These are phyloP conservation scores for Phalacrocorax brasilianus DNA, from an alignment of 2,113 vertebrate species.

Conservation along the genomic window DNA sequence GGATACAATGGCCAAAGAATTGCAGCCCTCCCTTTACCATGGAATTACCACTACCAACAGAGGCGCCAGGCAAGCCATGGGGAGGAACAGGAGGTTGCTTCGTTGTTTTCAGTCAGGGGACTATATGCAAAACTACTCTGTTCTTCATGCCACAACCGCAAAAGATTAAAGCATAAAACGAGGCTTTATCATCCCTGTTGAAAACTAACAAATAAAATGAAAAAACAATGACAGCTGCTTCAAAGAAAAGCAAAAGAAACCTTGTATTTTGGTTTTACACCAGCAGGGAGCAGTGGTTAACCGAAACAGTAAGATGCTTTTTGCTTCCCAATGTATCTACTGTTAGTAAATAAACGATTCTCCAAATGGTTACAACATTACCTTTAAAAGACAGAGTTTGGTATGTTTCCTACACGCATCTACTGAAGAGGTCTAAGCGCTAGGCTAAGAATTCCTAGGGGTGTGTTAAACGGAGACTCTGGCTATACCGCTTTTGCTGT, in stretches of 20 bases:
- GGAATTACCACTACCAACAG: fast-evolving
- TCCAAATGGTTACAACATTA: not conserved
- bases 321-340: not conserved
- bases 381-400: fast-evolving
- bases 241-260: not conserved
- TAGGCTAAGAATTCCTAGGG: not conserved
- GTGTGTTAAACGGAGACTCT: not conserved
- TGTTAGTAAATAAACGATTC: not conserved
- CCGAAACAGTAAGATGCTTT: not conserved
- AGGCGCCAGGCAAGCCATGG: not conserved
- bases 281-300: slow-evolving; percentile 42
- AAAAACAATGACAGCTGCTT: not conserved
- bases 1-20: not conserved
- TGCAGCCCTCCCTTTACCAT: not conserved
- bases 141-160: not conserved
- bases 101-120: not conserved
- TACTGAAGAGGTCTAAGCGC: not conserved
- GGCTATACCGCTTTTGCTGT: not conserved
- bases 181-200: not conserved
- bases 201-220: not conserved
- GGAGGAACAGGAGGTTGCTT: not conserved
- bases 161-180: not conserved
- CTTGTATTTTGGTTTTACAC: not conserved
- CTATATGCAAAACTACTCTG: not conserved
- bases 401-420: not conserved